phyloP scores from a whole-genome alignment of 2,797 vertebrate species.

The Myotis vivesi region DNA sequence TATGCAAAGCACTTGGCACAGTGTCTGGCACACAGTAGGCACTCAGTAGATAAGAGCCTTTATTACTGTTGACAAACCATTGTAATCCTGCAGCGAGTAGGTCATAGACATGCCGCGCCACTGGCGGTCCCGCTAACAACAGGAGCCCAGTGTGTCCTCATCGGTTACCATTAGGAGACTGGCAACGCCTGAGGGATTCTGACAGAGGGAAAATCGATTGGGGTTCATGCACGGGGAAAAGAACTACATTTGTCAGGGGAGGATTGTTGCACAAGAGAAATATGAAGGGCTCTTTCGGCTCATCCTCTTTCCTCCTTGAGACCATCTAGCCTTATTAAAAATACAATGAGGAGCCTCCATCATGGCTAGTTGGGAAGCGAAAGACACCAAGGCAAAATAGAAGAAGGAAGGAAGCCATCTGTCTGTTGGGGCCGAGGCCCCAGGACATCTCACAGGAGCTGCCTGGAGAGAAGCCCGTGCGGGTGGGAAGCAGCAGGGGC shows the following conservation, averaged over 20 bases:
- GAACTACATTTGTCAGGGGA: conserved; percentile 32
- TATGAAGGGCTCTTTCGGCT: not conserved
- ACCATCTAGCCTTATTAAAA: conserved; percentile 41
- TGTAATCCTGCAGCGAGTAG: not conserved
- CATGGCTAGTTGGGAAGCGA: not conserved
- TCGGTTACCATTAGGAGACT: not conserved
- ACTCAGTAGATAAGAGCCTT: not conserved
- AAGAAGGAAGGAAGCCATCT: not conserved
- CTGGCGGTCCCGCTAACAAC: not conserved
- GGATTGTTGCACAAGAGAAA: conserved; percentile 33
- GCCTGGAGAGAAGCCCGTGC: accelerated
- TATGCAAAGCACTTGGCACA: not conserved
- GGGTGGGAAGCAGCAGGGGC: not conserved
- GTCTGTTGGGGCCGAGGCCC: not conserved
- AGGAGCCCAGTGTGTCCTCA: not conserved
- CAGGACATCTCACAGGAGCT: not conserved
- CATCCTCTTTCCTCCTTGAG: conserved; percentile 34
- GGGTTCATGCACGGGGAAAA: not conserved
- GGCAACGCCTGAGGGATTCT: conserved; percentile 47
- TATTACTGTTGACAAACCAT: not conserved
- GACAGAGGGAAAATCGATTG: not conserved
- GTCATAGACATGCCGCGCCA: not conserved
- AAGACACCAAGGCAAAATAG: not conserved
- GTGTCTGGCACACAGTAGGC: not conserved
- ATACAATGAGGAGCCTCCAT: not conserved